Evolutionary conservation across 1,140 invertebrate genomes (phyloP).

Genomic region (Drosophila truncata): DNA sequence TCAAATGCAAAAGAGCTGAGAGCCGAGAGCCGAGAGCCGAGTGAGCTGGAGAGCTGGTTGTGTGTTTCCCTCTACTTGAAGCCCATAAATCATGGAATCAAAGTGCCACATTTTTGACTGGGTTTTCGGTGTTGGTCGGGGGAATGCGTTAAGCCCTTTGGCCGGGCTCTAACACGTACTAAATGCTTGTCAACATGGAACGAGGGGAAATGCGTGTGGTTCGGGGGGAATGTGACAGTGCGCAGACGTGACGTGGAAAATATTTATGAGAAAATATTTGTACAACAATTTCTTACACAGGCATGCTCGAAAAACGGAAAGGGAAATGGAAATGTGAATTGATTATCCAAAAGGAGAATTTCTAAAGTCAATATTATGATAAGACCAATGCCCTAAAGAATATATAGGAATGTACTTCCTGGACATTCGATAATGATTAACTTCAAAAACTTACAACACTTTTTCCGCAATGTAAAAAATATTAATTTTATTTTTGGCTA

Average conservation of each 20-base stretch:
- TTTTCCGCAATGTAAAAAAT: no score
- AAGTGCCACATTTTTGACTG: conserved; percentile 69
- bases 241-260: conserved; percentile 46
- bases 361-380: conserved; percentile 12
- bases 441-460: no score
- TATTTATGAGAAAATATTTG: conserved; percentile 50
- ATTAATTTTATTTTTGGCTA: no score
- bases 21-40: conserved; percentile 5
- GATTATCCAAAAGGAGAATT: conserved; percentile 11
- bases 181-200: conserved; percentile 52
- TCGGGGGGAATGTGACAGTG: conserved; percentile 7
- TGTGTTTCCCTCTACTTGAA: conserved; percentile 23
- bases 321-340: conserved; percentile 30
- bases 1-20: conserved; percentile 68
- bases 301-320: conserved; percentile 2
- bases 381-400: background rate
- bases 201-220: background rate
- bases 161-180: conserved; percentile 63
- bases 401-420: background rate
- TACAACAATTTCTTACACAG: conserved; percentile 21
- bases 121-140: conserved; percentile 11
- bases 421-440: background rate
- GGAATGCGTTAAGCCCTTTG: conserved; percentile 48
- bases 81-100: conserved; percentile 77
- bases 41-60: conserved; percentile 1